Percentiles rank a stretch among this genome's conserved stretches.
phyloP scores from a whole-genome alignment of 2,113 vertebrate genomes.

The Leptobrachium leishanense region DNA sequence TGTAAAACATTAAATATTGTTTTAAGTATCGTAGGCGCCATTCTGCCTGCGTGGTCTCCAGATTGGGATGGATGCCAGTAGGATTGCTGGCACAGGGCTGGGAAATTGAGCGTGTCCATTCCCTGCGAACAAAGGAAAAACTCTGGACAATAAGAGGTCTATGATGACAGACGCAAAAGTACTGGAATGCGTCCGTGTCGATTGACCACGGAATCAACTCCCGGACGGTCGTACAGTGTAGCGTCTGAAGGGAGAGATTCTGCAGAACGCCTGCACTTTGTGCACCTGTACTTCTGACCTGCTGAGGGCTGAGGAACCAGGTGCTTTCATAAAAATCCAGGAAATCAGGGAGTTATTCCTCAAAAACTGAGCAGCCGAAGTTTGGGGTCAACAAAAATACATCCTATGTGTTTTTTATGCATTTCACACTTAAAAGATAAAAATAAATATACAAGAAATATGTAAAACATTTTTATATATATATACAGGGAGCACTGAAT shows the following conservation, averaged over 20 bases:
- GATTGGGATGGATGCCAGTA: constrained; percentile 69
- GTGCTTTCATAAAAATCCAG: neutral
- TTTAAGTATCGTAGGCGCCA: constrained; percentile 78
- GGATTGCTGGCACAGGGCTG: constrained; percentile 59
- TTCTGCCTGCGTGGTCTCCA: constrained; percentile 68
- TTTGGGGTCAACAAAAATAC: neutral
- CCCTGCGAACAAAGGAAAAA: constrained; percentile 60
- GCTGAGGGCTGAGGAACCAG: constrained; percentile 4
- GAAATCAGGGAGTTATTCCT: neutral
- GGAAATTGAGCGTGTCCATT: constrained; percentile 66
- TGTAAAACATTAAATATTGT: constrained; percentile 76
- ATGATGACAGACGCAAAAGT: constrained; percentile 79
- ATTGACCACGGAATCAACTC: constrained; percentile 50
- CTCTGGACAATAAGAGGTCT: constrained; percentile 62
- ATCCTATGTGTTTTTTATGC: too few relatives aligned
- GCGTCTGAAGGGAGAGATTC: neutral
- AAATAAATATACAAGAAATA: too few relatives aligned
- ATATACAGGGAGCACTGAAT: too few relatives aligned
- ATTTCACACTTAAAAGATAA: too few relatives aligned
- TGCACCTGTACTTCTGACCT: constrained; percentile 58
- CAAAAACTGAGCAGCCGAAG: neutral
- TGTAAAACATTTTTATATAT: too few relatives aligned
- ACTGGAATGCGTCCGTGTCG: constrained; percentile 59
- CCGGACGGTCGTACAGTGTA: constrained; percentile 50
- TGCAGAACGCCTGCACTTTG: constrained; percentile 1